A percentile compares a stretch with the other conserved stretches of the same genome.
Conservation (phyloP, 2,797 vertebrate genomes). For the Anniella stebbinsi region DNA sequence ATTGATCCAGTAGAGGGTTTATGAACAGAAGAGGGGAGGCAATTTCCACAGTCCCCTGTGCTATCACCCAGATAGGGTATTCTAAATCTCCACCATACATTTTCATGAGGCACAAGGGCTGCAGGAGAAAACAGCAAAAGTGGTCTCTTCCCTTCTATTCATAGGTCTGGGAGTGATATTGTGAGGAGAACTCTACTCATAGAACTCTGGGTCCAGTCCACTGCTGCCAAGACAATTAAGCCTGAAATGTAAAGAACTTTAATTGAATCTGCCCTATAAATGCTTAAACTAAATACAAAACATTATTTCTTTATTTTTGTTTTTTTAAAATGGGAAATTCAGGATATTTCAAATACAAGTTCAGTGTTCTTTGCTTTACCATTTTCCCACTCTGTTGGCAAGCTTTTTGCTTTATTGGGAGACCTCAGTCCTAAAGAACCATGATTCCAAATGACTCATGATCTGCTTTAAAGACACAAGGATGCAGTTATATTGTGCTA, state of each 20-base stretch:
- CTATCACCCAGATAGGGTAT: neutral
- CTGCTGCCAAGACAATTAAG: neutral
- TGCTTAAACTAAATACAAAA: neutral
- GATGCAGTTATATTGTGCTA: conserved; percentile 32
- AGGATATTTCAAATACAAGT: neutral
- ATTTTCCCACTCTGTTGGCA: neutral
- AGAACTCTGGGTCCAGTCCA: neutral
- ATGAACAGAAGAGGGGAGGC: neutral
- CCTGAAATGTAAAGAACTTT: neutral
- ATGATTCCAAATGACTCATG: conserved; percentile 23
- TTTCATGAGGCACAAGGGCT: neutral
- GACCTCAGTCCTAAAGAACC: conserved; percentile 26
- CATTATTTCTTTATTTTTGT: neutral
- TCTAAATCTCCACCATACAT: neutral
- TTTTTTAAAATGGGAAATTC: neutral
- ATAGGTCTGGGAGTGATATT: neutral
- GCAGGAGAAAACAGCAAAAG: neutral
- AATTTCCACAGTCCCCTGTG: neutral
- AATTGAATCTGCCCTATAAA: neutral
- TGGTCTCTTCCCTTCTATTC: neutral
- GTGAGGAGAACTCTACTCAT: neutral
- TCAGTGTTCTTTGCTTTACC: neutral
- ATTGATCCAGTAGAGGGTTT: neutral
- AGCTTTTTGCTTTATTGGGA: neutral
- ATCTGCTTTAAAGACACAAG: conserved; percentile 48